Evolutionary conservation across 1,140 invertebrate genomes (phyloP), one percentile per base, ranked within the genome.

Genomic region (Dendrolimus kikuchii): DNA sequence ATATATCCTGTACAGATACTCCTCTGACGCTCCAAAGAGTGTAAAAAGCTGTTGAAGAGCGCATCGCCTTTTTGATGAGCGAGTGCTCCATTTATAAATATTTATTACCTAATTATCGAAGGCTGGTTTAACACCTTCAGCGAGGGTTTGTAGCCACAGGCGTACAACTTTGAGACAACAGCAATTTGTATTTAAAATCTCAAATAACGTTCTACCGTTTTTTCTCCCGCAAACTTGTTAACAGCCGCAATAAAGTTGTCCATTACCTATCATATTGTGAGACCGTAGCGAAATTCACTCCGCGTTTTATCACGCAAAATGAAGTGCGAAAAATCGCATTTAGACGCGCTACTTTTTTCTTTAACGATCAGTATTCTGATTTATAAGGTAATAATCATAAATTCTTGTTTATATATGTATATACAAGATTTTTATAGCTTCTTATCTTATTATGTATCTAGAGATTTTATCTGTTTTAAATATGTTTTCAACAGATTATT

Each of bases 21-120:
- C 57, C 54, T 69, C 68, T 74, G 64, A 74, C 64, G 64, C 64
- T 57, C 50, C 50, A 63, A 62, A 61, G n/a, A n/a, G 64, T 64
- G 51, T 50, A 71, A 71, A 71, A 67, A 71, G 65, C 64, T 57
- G 39, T 44, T 55, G 38, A 53, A 58, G 51, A 55, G 45, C 59
- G 55, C 57, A 66, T 52, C 47, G 65, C 53, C 51, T 57, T 74
- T 61, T 71, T 72, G 67, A 69, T 66, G 67, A 64, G 65, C 59
- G 62, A 65, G 50, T 62, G 62, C 66, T 60, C 51, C 64, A 62
- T 76, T 79, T 78, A 83, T 83, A 79, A 83, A 83, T 81, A 83
- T 83, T 79, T 82, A 82, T 81, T 81, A 73, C 68, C 71, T 75
- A 75, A 80, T 78, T 81, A 83, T 75, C 57, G 62, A 59, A 60